Conservation (phyloP, 2,888 invertebrate genomes). For the Achlya flavicornis region DNA sequence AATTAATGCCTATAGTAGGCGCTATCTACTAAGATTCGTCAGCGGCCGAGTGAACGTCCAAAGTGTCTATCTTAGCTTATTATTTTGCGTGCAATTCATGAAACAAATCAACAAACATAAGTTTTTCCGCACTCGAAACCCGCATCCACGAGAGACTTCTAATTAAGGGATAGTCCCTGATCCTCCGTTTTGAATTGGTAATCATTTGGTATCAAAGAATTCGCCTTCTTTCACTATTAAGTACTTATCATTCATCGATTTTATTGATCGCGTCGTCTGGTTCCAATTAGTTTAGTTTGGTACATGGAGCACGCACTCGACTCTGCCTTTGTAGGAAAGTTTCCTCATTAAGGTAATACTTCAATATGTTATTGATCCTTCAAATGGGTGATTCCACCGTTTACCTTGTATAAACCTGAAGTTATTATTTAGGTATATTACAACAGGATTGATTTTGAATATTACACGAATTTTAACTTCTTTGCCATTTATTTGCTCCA, state of each 20-base stretch:
- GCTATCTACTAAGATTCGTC: background rate
- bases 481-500: too few species aligned
- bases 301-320: constrained; percentile 32
- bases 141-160: constrained; percentile 60
- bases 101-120: constrained; percentile 27
- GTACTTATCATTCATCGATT: constrained; percentile 40
- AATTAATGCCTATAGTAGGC: too few species aligned
- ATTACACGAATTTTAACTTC: background rate
- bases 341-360: constrained; percentile 16
- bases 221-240: constrained; percentile 47
- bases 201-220: constrained; percentile 77
- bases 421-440: background rate
- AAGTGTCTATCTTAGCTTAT: background rate
- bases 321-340: constrained; percentile 17
- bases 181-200: constrained; percentile 75
- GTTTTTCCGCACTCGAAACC: constrained; percentile 22
- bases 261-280: constrained; percentile 41
- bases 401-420: background rate
- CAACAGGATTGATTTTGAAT: background rate
- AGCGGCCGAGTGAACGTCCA: background rate
- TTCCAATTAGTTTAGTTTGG: constrained; percentile 58
- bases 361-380: constrained; percentile 8
- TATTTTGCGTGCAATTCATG: constrained; percentile 22
- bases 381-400: too few species aligned
- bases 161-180: constrained; percentile 70